A percentile compares a stretch with the other conserved stretches of the same genome.
These are phyloP conservation scores for Spialia ferax DNA, from an alignment of 2,888 invertebrate genomes.

Conservation along the genomic window DNA sequence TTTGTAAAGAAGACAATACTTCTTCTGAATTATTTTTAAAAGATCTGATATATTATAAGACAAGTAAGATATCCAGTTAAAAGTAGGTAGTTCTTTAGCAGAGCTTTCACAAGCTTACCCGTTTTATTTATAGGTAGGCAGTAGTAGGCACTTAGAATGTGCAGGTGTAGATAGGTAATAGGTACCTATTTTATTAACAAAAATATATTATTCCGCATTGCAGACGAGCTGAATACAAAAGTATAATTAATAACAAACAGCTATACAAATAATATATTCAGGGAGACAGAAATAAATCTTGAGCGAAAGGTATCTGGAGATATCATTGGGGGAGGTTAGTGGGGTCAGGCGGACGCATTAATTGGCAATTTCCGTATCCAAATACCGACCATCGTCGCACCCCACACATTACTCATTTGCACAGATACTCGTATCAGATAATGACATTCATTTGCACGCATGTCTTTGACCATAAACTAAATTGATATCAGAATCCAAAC, in stretches of 20 bases:
- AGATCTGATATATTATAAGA: too few species aligned
- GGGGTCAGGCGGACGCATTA: constrained; percentile 61
- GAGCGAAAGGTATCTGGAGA: constrained; percentile 56
- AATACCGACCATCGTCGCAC: constrained; percentile 48
- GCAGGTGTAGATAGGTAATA: too few species aligned
- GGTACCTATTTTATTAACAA: neutral
- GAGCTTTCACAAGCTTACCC: too few species aligned
- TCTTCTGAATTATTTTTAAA: too few species aligned
- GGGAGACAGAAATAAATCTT: constrained; percentile 65
- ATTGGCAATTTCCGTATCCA: constrained; percentile 74
- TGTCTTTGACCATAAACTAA: constrained; percentile 49
- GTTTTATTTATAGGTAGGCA: too few species aligned
- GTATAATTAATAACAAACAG: constrained; percentile 67
- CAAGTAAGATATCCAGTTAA: too few species aligned
- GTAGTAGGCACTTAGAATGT: too few species aligned
- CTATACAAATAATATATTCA: constrained; percentile 71
- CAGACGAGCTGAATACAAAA: constrained; percentile 38
- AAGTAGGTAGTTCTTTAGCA: too few species aligned
- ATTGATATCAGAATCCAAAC: constrained; percentile 10
- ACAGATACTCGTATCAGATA: constrained; percentile 63
- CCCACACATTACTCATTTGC: constrained; percentile 61
- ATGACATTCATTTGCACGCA: constrained; percentile 60
- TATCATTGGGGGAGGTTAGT: constrained; percentile 48
- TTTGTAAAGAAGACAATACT: too few species aligned
- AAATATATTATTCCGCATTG: constrained; percentile 30